These are phyloP conservation scores for Neopipo cinnamomea DNA, from an alignment of 2,113 vertebrate genomes.

Conservation along the genomic window DNA sequence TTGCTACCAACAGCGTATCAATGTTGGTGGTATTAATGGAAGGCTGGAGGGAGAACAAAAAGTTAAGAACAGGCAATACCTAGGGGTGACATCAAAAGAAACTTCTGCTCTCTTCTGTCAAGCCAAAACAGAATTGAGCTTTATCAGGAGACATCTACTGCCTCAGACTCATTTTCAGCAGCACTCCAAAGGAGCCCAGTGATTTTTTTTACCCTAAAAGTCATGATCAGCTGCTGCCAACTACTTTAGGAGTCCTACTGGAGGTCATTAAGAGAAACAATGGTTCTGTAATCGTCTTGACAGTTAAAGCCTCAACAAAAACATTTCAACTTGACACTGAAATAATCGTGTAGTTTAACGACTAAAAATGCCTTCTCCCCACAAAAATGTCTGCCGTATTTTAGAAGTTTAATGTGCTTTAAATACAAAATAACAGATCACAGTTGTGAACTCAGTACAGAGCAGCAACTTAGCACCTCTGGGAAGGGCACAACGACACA, in stretches of 20 bases:
- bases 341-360: neutral
- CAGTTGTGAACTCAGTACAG: neutral
- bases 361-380: neutral
- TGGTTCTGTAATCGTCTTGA: neutral
- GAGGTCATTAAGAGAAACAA: neutral
- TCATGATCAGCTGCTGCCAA: neutral
- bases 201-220: neutral
- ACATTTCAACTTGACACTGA: neutral
- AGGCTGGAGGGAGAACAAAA: conserved; percentile 76
- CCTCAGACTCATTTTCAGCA: neutral
- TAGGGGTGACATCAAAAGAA: neutral
- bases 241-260: neutral
- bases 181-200: neutral
- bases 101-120: neutral
- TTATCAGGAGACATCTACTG: neutral
- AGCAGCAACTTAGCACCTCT: neutral
- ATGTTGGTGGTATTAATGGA: conserved; percentile 99
- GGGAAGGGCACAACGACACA: neutral
- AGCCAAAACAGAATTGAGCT: neutral
- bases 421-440: neutral
- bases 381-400: fast-evolving
- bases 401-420: neutral
- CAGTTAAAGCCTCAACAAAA: neutral
- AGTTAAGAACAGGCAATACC: neutral
- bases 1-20: conserved; percentile 95